Conservation (phyloP, 2,113 vertebrate genomes). For the Danio rerio region DNA sequence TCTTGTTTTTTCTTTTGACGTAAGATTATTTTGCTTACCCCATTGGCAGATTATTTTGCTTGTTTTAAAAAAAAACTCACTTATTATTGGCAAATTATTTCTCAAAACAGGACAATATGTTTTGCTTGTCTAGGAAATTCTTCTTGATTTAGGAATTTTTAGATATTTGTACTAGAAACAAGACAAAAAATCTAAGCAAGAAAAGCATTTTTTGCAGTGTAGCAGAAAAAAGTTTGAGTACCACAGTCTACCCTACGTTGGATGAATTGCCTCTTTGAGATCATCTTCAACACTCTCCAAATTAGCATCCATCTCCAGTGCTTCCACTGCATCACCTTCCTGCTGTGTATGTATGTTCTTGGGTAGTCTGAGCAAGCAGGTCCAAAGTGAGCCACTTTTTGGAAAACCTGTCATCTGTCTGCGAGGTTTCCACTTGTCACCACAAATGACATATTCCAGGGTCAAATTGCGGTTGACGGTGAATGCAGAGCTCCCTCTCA, state of each 20-base stretch:
- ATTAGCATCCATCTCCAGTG: background rate
- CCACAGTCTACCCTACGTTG: background rate
- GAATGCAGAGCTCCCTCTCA: slow-evolving; percentile 85
- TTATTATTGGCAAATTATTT: too few species aligned
- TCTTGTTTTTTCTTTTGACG: too few species aligned
- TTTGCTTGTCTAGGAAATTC: too few species aligned
- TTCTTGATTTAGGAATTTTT: too few species aligned
- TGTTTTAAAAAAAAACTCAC: too few species aligned
- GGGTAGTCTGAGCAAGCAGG: slow-evolving; percentile 89
- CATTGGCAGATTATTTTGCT: too few species aligned
- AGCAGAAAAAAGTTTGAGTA: too few species aligned
- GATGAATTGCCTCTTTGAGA: background rate
- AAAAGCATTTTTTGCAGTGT: too few species aligned
- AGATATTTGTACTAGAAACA: too few species aligned
- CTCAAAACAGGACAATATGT: too few species aligned
- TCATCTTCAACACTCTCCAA: slow-evolving; percentile 10
- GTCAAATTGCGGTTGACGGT: slow-evolving; percentile 91
- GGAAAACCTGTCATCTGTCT: slow-evolving; percentile 89
- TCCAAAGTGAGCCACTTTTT: slow-evolving; percentile 87
- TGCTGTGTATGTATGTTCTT: slow-evolving; percentile 55
- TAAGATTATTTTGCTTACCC: too few species aligned
- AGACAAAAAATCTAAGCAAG: too few species aligned
- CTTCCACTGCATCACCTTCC: slow-evolving; percentile 48
- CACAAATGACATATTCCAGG: slow-evolving; percentile 82
- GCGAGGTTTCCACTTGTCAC: slow-evolving; percentile 82